phyloP scores from a whole-genome alignment of 2,113 vertebrate genomes.

The Zosterops hypoxanthus region DNA sequence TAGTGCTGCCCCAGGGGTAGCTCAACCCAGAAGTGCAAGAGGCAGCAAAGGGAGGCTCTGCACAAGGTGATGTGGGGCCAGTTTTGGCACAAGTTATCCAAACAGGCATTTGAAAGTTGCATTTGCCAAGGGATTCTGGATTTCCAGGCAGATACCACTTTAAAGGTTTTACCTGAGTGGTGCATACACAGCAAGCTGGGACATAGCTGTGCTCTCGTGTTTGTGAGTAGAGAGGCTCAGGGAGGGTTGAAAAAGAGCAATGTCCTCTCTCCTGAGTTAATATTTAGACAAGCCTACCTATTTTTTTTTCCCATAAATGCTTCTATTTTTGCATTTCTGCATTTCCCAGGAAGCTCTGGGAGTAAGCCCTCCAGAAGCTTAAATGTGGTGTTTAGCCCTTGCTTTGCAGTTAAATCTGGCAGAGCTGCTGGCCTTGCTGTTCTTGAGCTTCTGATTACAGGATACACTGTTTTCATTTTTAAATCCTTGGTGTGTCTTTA shows the following conservation, averaged over 20 bases:
- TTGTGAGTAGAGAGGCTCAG: background rate
- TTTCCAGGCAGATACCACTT: background rate
- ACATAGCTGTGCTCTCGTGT: accelerated
- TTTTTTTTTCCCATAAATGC: background rate
- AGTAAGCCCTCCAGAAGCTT: background rate
- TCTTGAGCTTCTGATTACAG: constrained; percentile 36
- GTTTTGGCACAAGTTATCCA: background rate
- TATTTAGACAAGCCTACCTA: background rate
- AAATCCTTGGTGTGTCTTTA: constrained; percentile 38
- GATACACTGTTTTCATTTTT: background rate
- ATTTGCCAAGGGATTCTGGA: background rate
- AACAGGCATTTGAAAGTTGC: background rate
- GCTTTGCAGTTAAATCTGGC: background rate
- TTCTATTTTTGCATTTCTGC: background rate
- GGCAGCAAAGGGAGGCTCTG: background rate
- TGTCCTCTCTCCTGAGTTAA: background rate
- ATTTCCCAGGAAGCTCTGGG: background rate
- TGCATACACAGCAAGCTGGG: background rate
- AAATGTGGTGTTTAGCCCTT: background rate
- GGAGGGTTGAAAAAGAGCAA: background rate
- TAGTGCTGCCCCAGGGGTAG: background rate
- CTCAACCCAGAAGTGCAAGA: background rate
- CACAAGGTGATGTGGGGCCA: accelerated
- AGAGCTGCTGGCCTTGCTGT: background rate
- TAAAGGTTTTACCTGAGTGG: background rate